Conservation (phyloP, 1,140 invertebrate genomes). For the Pteromalus puparum region DNA sequence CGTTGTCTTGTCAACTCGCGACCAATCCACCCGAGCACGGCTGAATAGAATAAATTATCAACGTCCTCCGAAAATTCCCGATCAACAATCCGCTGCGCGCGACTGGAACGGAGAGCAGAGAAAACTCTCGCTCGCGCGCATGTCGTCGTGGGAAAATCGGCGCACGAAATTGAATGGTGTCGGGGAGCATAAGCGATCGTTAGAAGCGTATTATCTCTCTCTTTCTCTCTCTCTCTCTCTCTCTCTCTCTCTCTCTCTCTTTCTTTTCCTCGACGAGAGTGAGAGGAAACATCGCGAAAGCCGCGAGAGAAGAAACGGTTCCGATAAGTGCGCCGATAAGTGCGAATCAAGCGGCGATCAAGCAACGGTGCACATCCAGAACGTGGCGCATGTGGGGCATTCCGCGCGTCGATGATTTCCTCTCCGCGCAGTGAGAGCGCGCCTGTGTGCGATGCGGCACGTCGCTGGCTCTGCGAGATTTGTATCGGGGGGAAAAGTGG, state of each 20-base stretch:
- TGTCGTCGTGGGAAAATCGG: constrained; percentile 58
- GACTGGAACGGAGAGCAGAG: too few species aligned
- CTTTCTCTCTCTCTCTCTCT: constrained; percentile 20
- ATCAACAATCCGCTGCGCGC: neutral
- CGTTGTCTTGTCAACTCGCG: too few species aligned
- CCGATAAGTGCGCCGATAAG: constrained; percentile 60
- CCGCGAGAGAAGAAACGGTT: constrained; percentile 47
- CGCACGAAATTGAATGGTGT: constrained; percentile 63
- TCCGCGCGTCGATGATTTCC: neutral
- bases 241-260: neutral
- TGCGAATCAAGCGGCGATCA: constrained; percentile 41
- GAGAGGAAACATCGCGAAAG: neutral
- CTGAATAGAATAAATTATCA: too few species aligned
- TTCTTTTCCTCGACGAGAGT: neutral
- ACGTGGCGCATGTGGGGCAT: neutral
- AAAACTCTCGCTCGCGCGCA: constrained; percentile 13
- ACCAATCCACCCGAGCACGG: too few species aligned
- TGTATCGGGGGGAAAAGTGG: too few species aligned
- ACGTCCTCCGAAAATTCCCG: neutral
- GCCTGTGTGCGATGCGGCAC: too few species aligned
- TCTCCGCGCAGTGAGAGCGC: neutral
- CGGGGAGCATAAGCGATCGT: constrained; percentile 56
- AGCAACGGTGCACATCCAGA: neutral
- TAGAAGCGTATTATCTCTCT: constrained; percentile 51
- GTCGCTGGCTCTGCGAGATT: too few species aligned